Evolutionary conservation across 2,797 vertebrate species (phyloP), one percentile per base, ranked within the genome.

Genomic region (Antrozous pallidus): DNA sequence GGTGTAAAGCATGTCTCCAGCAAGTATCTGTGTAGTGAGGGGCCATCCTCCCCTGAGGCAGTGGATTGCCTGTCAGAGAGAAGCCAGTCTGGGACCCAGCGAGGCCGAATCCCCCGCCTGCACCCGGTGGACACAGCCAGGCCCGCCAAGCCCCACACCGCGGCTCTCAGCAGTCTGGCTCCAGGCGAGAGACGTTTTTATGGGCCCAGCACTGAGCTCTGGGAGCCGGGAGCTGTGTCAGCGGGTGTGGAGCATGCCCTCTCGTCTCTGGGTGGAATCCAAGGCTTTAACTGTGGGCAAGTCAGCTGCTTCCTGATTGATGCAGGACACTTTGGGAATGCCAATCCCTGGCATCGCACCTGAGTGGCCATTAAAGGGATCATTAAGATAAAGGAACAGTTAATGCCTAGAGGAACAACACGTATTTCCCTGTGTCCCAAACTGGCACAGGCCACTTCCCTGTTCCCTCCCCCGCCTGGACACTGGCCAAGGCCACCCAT

Each of bases 231-330:
- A 81, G 51, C 86, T 75, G 84, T 2, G 12, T 78, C 16, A 74
- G n/a, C 69, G 81, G 56, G 49, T 40, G 26, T 40, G 74, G 33
- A 69, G 40, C 13, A 9, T 67, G 63, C 38, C n/a, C 63, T 92
- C 70, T 56, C 81, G 31, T 45, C 33, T 94, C 70, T 94, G 86
- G 73, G 17, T 20, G 31, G 63, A 28, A 70, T n/a, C 51, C 94
- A 93, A 54, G 33, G 54, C 77, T 73, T 91, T 51, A 51, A 79
- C 80, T 45, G 77, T 40, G 58, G 58, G 28, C 79, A 81, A 84
- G 51, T 67, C 58, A 40, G n/a, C 65, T 36, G 63, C 80, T 96
- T 93, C 63, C 93, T 95, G 91, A 40, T 91, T 49, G 69, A 54
- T 36, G 36, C 49, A 89, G 63, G 88, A 71, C 61, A 20, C 38